Evolutionary conservation across 2,113 vertebrate genomes (phyloP).

Genomic region (Etheostoma spectabile): DNA sequence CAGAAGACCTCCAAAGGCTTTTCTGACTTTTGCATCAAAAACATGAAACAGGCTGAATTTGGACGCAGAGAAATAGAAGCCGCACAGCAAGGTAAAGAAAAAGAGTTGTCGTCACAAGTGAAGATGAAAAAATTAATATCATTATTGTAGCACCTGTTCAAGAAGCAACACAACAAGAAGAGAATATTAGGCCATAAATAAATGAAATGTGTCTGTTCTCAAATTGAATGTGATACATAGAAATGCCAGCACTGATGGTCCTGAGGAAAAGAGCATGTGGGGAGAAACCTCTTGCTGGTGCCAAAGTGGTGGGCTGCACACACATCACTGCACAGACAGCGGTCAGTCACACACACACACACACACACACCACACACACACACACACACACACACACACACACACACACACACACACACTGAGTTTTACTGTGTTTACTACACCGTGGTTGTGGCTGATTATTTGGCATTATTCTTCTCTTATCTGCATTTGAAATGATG

Average conservation of each 20-base stretch:
- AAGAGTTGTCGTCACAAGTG: neutral
- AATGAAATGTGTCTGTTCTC: neutral
- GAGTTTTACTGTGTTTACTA: neutral
- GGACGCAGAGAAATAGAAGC: slow-evolving; percentile 93
- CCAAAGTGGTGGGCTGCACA: slow-evolving; percentile 95
- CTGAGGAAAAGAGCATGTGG: slow-evolving; percentile 92
- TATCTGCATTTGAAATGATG: neutral
- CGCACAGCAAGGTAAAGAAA: slow-evolving; percentile 88
- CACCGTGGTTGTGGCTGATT: neutral
- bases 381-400: too few relatives aligned
- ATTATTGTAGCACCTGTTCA: neutral
- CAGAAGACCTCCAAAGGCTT: slow-evolving; percentile 90
- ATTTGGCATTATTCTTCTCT: neutral
- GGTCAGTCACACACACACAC: slow-evolving; percentile 81
- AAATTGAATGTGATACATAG: slow-evolving; percentile 70
- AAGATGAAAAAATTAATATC: neutral
- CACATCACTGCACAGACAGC: slow-evolving; percentile 97
- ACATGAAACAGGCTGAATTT: slow-evolving; percentile 91
- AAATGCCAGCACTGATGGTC: slow-evolving; percentile 95
- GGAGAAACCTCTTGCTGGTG: slow-evolving; percentile 92
- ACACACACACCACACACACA: neutral
- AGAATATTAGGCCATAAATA: neutral
- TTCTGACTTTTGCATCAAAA: slow-evolving; percentile 94
- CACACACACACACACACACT: neutral
- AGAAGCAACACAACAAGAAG: neutral